Evolutionary conservation across 2,888 invertebrate species (phyloP).

Genomic region (Eupithecia vulgata): DNA sequence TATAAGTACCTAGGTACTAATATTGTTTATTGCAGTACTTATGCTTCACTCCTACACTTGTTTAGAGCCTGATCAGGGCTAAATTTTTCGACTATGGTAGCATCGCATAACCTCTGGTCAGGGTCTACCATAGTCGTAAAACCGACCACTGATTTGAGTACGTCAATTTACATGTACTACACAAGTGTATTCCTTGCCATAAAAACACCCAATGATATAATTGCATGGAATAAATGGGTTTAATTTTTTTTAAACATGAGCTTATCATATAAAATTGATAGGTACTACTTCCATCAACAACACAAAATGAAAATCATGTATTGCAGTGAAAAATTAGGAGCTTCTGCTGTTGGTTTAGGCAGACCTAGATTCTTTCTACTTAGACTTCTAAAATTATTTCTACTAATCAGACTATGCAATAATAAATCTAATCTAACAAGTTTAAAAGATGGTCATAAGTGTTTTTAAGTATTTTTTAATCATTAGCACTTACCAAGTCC

Average conservation of each 20-base stretch:
- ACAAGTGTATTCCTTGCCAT: slow-evolving; percentile 1
- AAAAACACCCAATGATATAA: not conserved
- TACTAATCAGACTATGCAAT: not conserved
- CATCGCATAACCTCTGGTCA: too few relatives aligned
- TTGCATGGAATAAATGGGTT: not conserved
- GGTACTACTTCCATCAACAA: not conserved
- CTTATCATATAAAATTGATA: not conserved
- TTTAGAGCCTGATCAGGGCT: too few relatives aligned
- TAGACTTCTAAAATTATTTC: not conserved
- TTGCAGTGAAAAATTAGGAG: not conserved
- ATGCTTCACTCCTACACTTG: not conserved
- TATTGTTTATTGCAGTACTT: not conserved
- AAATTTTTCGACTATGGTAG: too few relatives aligned
- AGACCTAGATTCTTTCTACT: not conserved
- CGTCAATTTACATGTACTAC: not conserved
- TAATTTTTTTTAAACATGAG: not conserved
- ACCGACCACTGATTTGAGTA: too few relatives aligned
- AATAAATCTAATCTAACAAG: not conserved
- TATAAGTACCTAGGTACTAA: not conserved
- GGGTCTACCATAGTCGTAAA: too few relatives aligned
- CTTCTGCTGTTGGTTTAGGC: not conserved
- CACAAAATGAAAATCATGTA: not conserved
- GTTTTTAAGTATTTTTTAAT: not conserved
- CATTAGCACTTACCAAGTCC: slow-evolving; percentile 88
- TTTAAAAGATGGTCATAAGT: not conserved